phyloP scores from a whole-genome alignment of 2,797 vertebrate genomes.

The Clarias laeviceps region DNA sequence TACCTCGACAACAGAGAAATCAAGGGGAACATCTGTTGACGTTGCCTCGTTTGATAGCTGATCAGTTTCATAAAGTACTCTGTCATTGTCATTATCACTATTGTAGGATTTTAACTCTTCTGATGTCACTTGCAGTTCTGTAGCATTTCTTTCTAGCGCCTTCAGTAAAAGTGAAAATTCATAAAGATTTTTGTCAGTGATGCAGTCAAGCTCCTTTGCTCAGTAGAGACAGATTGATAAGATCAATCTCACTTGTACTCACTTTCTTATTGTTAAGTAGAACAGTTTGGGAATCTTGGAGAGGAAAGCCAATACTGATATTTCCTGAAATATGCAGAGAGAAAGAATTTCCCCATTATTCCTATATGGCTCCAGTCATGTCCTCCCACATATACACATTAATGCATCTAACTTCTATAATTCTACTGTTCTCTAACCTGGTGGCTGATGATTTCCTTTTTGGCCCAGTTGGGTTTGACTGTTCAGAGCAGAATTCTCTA shows the following conservation, averaged over 20 bases:
- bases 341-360: neutral
- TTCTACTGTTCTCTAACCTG: conserved; percentile 2
- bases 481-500: conserved; percentile 56
- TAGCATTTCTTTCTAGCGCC: neutral
- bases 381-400: neutral
- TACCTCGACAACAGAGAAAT: conserved; percentile 20
- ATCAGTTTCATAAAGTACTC: neutral
- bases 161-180: neutral
- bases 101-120: neutral
- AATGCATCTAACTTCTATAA: neutral
- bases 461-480: conserved; percentile 51
- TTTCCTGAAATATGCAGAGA: conserved; percentile 25
- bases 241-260: neutral
- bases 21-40: neutral
- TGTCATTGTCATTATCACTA: neutral
- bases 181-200: neutral
- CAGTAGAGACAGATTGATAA: neutral
- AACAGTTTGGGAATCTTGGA: neutral
- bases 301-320: neutral
- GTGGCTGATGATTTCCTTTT: conserved; percentile 49
- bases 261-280: neutral
- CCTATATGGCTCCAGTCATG: neutral
- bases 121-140: neutral
- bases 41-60: conserved; percentile 1
- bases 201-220: neutral